Evolutionary conservation across 2,888 invertebrate genomes (phyloP), one percentile per base, ranked within the genome.

Genomic region (Plusia festucae): DNA sequence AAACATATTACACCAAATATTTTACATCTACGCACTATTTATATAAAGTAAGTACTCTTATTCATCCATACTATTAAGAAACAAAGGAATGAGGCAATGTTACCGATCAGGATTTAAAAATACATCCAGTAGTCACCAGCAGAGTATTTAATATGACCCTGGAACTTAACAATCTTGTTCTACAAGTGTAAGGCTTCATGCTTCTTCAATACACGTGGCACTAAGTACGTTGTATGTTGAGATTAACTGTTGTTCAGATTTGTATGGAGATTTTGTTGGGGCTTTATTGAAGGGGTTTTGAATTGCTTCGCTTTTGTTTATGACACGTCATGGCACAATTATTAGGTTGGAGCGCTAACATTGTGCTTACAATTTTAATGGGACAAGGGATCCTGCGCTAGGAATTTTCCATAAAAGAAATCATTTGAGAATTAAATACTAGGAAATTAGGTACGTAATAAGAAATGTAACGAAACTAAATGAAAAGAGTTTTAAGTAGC

Each of bases 141-240:
- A 32, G n/a, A n/a, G 40, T n/a, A n/a, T 68, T 11, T 61, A 65
- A 53, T 63, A 16, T 67, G 70, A 68, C 64, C 75, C 66, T 71
- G 56, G 44, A 57, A 57, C 46, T 69, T 57, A 49, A 63, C 73
- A 72, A 68, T 75, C 70, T 75, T 67, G 73, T 73, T 75, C 66
- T 20, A 65, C 70, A 70, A 34, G 15, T 34, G 55, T 81, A 81
- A 49, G 81, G 81, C 73, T 81, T 81, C 80, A 13, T 54, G 54
- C 55, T 62, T 18, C 32, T 57, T 30, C 54, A 70, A 73, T 77
- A 24, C 68, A 60, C 68, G 70, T 76, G 66, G 49, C 20, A 4
- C 18, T 61, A 62, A 68, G 49, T 60, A 55, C 64, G 52, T 74
- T 68, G 62, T 65, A 65, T 52, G 44, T 24, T 61, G 40, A 53